Conservation (phyloP, 2,113 vertebrate species). For the Mirounga angustirostris region DNA sequence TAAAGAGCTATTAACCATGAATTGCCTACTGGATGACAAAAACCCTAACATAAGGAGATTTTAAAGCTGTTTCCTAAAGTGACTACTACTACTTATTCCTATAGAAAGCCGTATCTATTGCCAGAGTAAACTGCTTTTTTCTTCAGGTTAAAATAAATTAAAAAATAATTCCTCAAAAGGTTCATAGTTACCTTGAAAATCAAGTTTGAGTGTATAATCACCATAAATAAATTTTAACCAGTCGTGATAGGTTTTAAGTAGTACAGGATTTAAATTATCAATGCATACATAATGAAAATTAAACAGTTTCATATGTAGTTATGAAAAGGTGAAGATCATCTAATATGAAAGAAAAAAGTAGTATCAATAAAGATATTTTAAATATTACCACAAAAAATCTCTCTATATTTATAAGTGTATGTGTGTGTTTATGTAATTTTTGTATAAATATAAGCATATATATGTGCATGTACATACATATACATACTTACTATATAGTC, state of each 20-base stretch:
- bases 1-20: conserved; percentile 14
- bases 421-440: background rate
- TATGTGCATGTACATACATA: background rate
- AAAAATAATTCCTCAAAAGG: background rate
- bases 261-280: background rate
- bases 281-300: background rate
- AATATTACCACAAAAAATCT: background rate
- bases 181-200: conserved; percentile 19
- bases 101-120: background rate
- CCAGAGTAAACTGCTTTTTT: background rate
- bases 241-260: background rate
- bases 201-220: background rate
- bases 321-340: background rate
- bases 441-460: background rate
- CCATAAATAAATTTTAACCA: background rate
- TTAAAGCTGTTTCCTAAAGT: background rate
- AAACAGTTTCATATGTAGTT: background rate
- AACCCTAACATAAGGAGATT: background rate
- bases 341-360: background rate
- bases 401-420: background rate
- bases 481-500: background rate
- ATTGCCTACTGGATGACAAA: background rate
- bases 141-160: background rate
- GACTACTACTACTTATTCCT: background rate
- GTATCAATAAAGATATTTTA: background rate